Evolutionary conservation across 2,888 invertebrate genomes (phyloP).

Genomic region (Hyles lineata): DNA sequence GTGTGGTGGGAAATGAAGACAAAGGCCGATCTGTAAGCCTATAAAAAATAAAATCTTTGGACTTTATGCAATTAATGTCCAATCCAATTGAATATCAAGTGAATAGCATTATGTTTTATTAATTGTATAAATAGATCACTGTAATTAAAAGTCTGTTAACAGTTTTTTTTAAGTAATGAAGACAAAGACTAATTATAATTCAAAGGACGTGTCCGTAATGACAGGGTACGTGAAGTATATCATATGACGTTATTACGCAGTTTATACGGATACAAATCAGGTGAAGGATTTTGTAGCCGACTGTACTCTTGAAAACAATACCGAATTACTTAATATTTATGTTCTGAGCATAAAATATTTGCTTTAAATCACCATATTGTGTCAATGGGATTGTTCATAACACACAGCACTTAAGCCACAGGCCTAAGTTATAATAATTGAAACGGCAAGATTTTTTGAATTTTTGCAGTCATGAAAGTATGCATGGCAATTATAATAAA

Average conservation of each 20-base stretch:
- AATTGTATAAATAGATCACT: background rate
- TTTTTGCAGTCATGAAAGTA: too few relatives aligned
- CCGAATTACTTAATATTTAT: conserved; percentile 6
- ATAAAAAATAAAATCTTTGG: too few relatives aligned
- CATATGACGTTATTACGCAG: background rate
- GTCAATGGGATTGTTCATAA: background rate
- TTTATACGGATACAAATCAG: background rate
- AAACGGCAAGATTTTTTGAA: too few relatives aligned
- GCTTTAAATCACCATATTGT: background rate
- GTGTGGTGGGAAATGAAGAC: too few relatives aligned
- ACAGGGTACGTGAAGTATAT: background rate
- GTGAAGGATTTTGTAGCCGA: background rate
- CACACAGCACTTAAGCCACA: background rate
- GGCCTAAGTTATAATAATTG: background rate
- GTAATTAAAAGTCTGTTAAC: background rate
- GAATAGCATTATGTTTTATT: background rate
- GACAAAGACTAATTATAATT: conserved; percentile 22
- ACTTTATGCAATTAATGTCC: background rate
- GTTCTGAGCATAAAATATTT: conserved; percentile 1
- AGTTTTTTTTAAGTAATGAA: conserved; percentile 8
- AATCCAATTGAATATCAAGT: background rate
- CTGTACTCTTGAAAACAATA: background rate
- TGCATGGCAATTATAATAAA: too few relatives aligned
- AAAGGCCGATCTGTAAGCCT: too few relatives aligned
- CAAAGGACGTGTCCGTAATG: conserved; percentile 6